Evolutionary conservation across 2,888 invertebrate species (phyloP), one percentile per base, ranked within the genome.

Genomic region (Elysia crispata): DNA sequence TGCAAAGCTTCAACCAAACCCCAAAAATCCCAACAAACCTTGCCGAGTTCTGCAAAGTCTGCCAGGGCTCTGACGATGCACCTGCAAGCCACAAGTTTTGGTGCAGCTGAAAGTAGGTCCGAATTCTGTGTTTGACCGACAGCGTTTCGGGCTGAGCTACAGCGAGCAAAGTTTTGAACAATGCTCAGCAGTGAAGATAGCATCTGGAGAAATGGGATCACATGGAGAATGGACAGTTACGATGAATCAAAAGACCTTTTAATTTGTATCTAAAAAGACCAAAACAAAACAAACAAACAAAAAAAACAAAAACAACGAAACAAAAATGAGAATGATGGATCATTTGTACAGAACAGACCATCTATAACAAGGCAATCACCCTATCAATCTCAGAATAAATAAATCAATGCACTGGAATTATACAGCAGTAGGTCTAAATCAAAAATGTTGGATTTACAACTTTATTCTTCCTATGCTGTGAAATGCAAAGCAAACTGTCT

Each of bases 41-140:
- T 77, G 25, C 70, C 72, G 13, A 77, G 25, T 28, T 77, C 77
- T 20, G 70, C 62, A 77, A 77, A 72, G 31, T 77, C 77, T 18
- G 77, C 66, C 25, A 77, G 25, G 23, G 70, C 70, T 30, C 70
- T 41, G 20, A 77, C 41, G n/a, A 77, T 20, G 25, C 49, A 57
- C 70, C 70, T 70, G n/a, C 30, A 67, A 23, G 76, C 76, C 28
- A 1, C 33, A 25, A 28, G 76, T 49, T 64, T 76, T 20, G 49
- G 25, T 30, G 49, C 11, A 6, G 1, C 33, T 5, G 20, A 11
- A 20, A 54, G 54, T 50, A 41, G 50, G 15, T 15, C 20, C 1
- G 25, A n/a, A 33, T 5, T 30, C 15, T n/a, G 23, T 49, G 54
- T 3, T 15, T 31, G 41, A 31, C 23, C 18, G 30, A 49, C 54